Percentiles rank a stretch among this genome's conserved stretches.
phyloP scores from a whole-genome alignment of 2,797 vertebrate genomes.

The Labroides dimidiatus region DNA sequence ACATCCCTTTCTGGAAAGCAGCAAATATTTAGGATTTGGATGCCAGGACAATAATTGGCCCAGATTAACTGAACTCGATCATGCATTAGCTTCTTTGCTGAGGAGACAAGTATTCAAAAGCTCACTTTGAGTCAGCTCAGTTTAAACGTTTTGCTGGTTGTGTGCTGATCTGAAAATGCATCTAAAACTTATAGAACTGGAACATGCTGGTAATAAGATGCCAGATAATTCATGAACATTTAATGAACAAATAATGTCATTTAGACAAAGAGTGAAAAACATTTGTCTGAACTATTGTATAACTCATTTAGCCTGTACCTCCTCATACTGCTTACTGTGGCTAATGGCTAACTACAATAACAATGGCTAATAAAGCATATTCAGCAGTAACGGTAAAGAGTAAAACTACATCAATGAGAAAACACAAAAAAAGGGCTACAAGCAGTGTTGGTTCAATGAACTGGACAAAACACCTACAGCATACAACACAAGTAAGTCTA shows the following conservation, averaged over 20 bases:
- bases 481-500: too few species aligned
- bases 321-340: neutral
- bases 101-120: slow-evolving; percentile 28
- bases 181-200: neutral
- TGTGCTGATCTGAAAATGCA: slow-evolving; percentile 4
- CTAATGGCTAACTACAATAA: neutral
- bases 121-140: slow-evolving; percentile 3
- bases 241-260: too few species aligned
- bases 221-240: neutral
- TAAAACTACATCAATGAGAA: neutral
- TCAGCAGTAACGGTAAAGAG: neutral
- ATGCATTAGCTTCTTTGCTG: slow-evolving; percentile 30
- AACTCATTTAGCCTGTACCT: neutral
- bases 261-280: neutral
- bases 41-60: slow-evolving; percentile 34
- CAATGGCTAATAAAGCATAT: neutral
- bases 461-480: too few species aligned
- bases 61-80: slow-evolving; percentile 31
- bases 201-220: neutral
- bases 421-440: neutral
- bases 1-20: slow-evolving; percentile 71
- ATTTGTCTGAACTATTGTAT: neutral
- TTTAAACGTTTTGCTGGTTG: slow-evolving; percentile 5
- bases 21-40: slow-evolving; percentile 63
- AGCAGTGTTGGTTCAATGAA: neutral